A percentile compares a stretch with the other conserved stretches of the same genome.
phyloP scores from a whole-genome alignment of 2,888 invertebrate genomes.

The Hypolimnas misippus region DNA sequence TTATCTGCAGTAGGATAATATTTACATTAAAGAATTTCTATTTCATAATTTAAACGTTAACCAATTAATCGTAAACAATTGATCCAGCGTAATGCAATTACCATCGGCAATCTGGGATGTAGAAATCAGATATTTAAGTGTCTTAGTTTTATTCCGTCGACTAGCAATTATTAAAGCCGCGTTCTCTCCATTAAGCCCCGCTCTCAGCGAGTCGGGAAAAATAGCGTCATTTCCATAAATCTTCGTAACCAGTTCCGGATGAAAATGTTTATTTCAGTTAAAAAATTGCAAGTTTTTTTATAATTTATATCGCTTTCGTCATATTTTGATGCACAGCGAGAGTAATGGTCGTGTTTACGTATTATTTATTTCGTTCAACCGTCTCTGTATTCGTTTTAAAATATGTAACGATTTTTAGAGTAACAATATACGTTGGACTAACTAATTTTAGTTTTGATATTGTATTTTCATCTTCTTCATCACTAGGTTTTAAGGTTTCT shows the following conservation, averaged over 20 bases:
- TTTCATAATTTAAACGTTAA: too few relatives aligned
- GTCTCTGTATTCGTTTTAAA: not conserved
- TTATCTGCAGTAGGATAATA: too few relatives aligned
- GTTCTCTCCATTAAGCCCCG: conserved; percentile 32
- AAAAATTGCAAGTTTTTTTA: conserved; percentile 32
- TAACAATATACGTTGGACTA: too few relatives aligned
- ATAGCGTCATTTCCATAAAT: conserved; percentile 40
- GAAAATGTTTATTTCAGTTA: conserved; percentile 36
- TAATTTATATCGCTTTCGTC: conserved; percentile 22
- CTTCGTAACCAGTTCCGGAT: conserved; percentile 37
- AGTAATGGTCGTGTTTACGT: not conserved
- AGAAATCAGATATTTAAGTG: conserved; percentile 16
- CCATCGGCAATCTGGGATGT: not conserved
- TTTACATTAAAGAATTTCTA: too few relatives aligned
- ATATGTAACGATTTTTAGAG: not conserved
- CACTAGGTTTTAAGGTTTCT: too few relatives aligned
- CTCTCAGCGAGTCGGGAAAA: conserved; percentile 34
- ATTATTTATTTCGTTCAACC: not conserved
- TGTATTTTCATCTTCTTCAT: too few relatives aligned
- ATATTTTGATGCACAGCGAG: conserved; percentile 7
- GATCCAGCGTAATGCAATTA: too few relatives aligned
- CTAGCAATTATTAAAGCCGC: conserved; percentile 37
- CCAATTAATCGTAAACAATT: too few relatives aligned
- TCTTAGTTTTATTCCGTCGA: conserved; percentile 28
- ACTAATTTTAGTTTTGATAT: too few relatives aligned